These are phyloP conservation scores for Microctenopoma steveboyesi DNA, from an alignment of 2,797 vertebrate species.

Conservation along the genomic window DNA sequence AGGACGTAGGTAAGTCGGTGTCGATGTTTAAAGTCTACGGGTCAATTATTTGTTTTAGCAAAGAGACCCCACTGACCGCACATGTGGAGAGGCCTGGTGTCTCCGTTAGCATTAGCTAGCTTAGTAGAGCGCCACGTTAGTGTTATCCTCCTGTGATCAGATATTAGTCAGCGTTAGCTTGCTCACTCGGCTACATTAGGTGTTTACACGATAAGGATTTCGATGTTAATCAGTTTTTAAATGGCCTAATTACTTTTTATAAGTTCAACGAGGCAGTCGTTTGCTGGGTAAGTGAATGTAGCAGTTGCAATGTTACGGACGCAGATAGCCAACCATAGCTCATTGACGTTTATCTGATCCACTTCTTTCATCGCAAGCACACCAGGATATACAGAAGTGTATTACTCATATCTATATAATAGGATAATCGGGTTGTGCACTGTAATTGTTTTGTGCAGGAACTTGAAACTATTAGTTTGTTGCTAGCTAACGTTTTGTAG, in stretches of 20 bases:
- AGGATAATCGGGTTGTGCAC: no score
- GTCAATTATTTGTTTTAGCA: fast-evolving
- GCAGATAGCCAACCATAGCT: background rate
- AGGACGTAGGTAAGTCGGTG: slow-evolving; percentile 67
- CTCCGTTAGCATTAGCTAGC: slow-evolving; percentile 52
- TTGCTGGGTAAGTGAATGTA: background rate
- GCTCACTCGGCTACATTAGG: fast-evolving
- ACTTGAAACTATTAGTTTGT: no score
- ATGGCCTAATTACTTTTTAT: no score
- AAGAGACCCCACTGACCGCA: background rate
- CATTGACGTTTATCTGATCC: background rate
- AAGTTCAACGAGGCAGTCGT: slow-evolving; percentile 6
- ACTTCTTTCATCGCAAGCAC: no score
- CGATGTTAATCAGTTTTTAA: no score
- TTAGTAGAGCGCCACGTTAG: slow-evolving; percentile 32
- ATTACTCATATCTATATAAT: no score
- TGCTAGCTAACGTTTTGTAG: no score
- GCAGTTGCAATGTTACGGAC: background rate
- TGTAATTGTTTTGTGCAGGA: no score
- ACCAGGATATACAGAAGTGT: fast-evolving
- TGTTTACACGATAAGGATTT: fast-evolving
- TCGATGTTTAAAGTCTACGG: fast-evolving
- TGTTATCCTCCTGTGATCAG: background rate
- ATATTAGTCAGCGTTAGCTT: background rate
- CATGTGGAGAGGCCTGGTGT: slow-evolving; percentile 41